phyloP scores from a whole-genome alignment of 2,888 invertebrate genomes.

The Cheilosia vernalis region DNA sequence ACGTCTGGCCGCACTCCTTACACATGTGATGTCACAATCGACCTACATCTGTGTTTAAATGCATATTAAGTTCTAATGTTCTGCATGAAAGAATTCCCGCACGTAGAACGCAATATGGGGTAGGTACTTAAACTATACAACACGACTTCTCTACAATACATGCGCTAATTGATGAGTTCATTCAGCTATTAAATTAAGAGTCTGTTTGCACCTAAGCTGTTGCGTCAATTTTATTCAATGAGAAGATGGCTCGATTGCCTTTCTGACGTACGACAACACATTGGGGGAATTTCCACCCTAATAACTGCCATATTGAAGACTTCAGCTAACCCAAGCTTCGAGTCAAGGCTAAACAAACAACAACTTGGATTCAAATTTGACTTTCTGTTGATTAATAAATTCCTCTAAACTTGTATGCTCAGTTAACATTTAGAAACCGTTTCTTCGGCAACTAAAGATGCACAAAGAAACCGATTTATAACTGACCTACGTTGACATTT shows the following conservation, averaged over 20 bases:
- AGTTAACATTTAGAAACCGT: too few species aligned
- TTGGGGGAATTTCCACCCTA: conserved; percentile 29
- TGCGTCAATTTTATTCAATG: conserved; percentile 7
- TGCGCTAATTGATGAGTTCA: not conserved
- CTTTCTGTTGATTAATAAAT: not conserved
- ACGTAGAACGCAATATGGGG: not conserved
- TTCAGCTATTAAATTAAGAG: not conserved
- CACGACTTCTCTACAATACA: too few species aligned
- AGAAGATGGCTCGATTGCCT: not conserved
- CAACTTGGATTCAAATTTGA: not conserved
- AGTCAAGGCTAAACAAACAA: not conserved
- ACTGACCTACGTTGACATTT: too few species aligned
- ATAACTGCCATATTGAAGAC: conserved; percentile 15
- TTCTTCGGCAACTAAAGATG: too few species aligned
- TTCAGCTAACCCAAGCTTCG: not conserved
- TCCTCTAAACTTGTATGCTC: too few species aligned
- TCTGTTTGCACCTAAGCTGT: not conserved
- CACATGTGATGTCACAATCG: too few species aligned
- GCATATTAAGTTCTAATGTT: too few species aligned
- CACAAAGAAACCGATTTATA: too few species aligned
- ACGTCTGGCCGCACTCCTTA: too few species aligned
- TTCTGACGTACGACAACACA: conserved; percentile 15
- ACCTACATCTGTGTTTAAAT: too few species aligned
- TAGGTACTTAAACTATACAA: too few species aligned
- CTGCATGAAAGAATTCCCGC: not conserved